Evolutionary conservation across 2,797 vertebrate species (phyloP).

Genomic region (Myotis vivesi): DNA sequence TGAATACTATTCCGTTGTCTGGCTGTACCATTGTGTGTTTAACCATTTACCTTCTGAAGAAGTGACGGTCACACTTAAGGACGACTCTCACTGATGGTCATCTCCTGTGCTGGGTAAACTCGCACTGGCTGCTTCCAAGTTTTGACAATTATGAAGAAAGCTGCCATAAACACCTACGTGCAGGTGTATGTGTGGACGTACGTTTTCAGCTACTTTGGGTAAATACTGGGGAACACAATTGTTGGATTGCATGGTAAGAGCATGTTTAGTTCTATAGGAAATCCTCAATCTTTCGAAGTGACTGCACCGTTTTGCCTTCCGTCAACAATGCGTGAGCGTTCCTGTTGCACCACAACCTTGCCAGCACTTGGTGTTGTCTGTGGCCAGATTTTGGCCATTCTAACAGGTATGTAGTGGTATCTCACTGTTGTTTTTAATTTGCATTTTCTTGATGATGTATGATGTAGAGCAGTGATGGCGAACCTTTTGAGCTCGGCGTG

Average conservation of each 20-base stretch:
- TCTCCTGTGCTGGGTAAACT: neutral
- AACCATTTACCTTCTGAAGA: neutral
- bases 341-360: neutral
- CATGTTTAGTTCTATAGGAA: neutral
- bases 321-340: neutral
- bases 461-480: too few species aligned
- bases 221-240: neutral
- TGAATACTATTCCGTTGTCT: neutral
- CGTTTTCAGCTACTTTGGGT: neutral
- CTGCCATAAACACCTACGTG: neutral
- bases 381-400: neutral
- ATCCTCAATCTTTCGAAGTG: neutral
- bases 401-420: neutral
- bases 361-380: neutral
- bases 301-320: neutral
- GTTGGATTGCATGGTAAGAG: neutral
- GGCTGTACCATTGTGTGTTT: neutral
- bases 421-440: neutral
- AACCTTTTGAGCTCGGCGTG: too few species aligned
- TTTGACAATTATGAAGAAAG: neutral
- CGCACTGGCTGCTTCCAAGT: too few species aligned
- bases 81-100: neutral
- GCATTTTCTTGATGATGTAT: neutral
- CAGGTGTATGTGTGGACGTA: neutral
- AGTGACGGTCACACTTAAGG: neutral